Conservation (phyloP, 2,113 vertebrate genomes). For the Tetraodon nigroviridis region DNA sequence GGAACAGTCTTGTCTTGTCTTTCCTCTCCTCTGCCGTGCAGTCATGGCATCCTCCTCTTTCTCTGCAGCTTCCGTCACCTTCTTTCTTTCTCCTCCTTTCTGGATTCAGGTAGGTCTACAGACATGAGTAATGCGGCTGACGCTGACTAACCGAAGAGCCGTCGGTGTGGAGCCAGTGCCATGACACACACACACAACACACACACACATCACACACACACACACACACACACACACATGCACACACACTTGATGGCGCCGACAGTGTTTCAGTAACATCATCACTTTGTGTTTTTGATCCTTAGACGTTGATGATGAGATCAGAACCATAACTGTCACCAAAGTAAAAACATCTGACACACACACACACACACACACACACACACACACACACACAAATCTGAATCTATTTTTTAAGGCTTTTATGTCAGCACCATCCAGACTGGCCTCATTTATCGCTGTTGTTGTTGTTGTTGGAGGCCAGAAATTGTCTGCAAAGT, state of each 20-base stretch:
- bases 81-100: constrained; percentile 4
- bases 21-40: not conserved
- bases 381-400: constrained; percentile 3
- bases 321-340: constrained; percentile 49
- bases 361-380: constrained; percentile 6
- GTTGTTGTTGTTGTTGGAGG: not conserved
- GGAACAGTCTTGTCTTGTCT: not conserved
- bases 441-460: not conserved
- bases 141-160: constrained; percentile 66
- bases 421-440: not conserved
- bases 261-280: constrained; percentile 27
- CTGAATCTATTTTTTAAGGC: too few species aligned
- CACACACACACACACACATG: constrained; percentile 12
- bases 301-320: constrained; percentile 48
- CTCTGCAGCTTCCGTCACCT: not conserved
- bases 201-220: constrained; percentile 32
- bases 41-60: too few species aligned
- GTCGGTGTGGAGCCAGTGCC: constrained; percentile 62
- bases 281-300: constrained; percentile 43
- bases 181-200: constrained; percentile 53
- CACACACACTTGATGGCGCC: constrained; percentile 59
- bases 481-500: not conserved
- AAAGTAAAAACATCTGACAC: constrained; percentile 32
- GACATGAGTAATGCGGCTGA: constrained; percentile 67
- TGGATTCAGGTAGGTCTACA: constrained; percentile 66